Evolutionary conservation across 2,888 invertebrate species (phyloP).

Genomic region (Nymphalis c-album): DNA sequence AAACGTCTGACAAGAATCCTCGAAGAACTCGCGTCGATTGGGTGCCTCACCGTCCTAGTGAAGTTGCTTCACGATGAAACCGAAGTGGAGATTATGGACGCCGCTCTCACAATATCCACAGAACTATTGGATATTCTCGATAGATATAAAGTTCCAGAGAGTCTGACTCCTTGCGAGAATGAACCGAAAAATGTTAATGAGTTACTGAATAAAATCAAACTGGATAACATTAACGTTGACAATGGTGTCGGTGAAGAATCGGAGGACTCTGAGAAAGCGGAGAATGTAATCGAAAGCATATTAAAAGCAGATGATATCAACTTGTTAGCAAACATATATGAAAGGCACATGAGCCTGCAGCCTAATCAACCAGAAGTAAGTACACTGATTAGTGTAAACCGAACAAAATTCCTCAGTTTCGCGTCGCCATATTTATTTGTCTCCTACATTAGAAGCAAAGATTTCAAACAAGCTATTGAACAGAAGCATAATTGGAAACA

Average conservation of each 20-base stretch:
- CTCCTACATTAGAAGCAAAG: constrained; percentile 76
- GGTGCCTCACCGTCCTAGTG: constrained; percentile 86
- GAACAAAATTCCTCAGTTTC: constrained; percentile 54
- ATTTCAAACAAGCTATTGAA: constrained; percentile 82
- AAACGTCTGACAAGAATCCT: constrained; percentile 84
- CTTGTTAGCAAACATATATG: constrained; percentile 83
- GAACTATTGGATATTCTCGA: constrained; percentile 79
- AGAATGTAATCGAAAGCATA: no score
- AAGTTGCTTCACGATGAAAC: constrained; percentile 85
- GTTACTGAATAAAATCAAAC: constrained; percentile 50
- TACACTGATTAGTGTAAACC: background rate
- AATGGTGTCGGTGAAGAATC: constrained; percentile 45
- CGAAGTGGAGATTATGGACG: constrained; percentile 86
- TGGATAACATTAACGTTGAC: constrained; percentile 47
- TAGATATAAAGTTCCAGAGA: constrained; percentile 76
- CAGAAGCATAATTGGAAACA: constrained; percentile 85
- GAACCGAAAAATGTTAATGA: constrained; percentile 55
- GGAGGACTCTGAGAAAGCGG: no score
- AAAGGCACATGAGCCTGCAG: constrained; percentile 70
- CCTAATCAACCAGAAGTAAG: constrained; percentile 49
- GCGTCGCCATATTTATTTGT: constrained; percentile 83
- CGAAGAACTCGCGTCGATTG: constrained; percentile 84
- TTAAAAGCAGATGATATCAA: constrained; percentile 76
- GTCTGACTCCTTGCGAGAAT: constrained; percentile 50
- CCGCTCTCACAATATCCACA: constrained; percentile 79